Conservation (phyloP, 2,113 vertebrate species). For the Probosciger aterrimus region DNA sequence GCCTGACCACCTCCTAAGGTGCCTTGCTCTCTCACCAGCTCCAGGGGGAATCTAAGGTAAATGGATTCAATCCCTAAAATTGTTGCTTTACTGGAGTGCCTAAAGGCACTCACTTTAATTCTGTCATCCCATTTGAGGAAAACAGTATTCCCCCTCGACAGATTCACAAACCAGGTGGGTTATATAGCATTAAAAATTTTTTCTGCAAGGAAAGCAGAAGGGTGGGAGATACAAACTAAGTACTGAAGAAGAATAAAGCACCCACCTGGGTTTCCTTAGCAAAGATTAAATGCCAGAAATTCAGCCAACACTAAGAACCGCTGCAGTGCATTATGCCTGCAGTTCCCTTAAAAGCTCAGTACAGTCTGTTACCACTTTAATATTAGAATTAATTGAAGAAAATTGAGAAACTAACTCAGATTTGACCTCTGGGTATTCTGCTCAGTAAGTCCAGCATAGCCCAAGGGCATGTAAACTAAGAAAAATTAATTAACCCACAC, state of each 20-base stretch:
- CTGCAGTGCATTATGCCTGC: not conserved
- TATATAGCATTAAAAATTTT: not conserved
- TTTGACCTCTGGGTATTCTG: constrained; percentile 18
- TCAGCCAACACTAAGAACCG: not conserved
- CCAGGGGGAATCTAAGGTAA: not conserved
- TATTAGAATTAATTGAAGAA: constrained; percentile 37
- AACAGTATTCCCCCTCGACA: not conserved
- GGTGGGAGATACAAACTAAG: not conserved
- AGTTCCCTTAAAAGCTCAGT: not conserved
- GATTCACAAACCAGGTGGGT: not conserved
- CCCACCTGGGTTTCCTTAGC: not conserved
- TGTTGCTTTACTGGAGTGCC: not conserved
- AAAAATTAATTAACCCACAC: constrained; percentile 1
- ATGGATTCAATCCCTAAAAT: not conserved
- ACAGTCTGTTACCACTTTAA: not conserved
- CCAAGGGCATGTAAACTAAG: not conserved
- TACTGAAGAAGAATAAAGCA: not conserved
- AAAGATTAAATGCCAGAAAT: constrained; percentile 9
- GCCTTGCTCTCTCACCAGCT: not conserved
- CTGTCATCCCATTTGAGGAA: not conserved
- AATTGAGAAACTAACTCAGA: not conserved
- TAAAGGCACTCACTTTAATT: not conserved
- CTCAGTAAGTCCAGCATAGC: not conserved
- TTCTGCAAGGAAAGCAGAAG: constrained; percentile 22
- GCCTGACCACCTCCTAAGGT: not conserved